Conservation (phyloP, 2,888 invertebrate genomes). For the Mactromeris polynyma region DNA sequence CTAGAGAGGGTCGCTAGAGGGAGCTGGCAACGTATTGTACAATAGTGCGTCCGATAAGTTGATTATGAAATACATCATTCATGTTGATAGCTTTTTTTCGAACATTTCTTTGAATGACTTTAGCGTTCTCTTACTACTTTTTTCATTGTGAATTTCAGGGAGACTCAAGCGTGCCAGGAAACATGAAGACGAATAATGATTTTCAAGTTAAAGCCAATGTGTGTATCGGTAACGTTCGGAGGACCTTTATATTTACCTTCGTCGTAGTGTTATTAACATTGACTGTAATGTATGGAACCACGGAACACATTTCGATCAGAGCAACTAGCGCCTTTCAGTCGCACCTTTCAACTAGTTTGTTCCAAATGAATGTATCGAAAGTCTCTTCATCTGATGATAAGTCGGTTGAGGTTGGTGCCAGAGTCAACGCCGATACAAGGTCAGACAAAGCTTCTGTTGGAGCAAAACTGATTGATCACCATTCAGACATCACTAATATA, state of each 20-base stretch:
- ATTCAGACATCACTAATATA: not conserved
- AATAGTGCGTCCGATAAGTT: too few species aligned
- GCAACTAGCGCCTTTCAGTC: not conserved
- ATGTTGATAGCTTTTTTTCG: too few species aligned
- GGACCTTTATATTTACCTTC: slow-evolving; percentile 26
- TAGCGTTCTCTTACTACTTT: not conserved
- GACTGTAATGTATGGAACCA: slow-evolving; percentile 40
- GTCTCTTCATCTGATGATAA: not conserved
- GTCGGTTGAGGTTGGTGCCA: not conserved
- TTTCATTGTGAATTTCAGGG: not conserved
- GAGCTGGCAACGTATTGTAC: too few species aligned
- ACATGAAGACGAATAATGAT: not conserved
- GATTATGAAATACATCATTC: too few species aligned
- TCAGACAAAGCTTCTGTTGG: not conserved
- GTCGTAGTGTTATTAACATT: slow-evolving; percentile 20
- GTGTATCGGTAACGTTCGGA: slow-evolving; percentile 22
- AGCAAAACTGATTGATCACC: not conserved
- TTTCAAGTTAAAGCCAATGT: not conserved
- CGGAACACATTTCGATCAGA: slow-evolving; percentile 30
- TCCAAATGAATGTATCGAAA: slow-evolving; percentile 1
- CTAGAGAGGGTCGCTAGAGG: too few species aligned
- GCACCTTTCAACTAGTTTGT: not conserved
- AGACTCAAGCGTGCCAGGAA: too few species aligned
- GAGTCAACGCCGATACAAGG: not conserved
- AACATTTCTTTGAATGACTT: too few species aligned